Percentiles rank a stretch among this genome's conserved stretches.
phyloP scores from a whole-genome alignment of 2,797 vertebrate species.

The Prionace glauca region DNA sequence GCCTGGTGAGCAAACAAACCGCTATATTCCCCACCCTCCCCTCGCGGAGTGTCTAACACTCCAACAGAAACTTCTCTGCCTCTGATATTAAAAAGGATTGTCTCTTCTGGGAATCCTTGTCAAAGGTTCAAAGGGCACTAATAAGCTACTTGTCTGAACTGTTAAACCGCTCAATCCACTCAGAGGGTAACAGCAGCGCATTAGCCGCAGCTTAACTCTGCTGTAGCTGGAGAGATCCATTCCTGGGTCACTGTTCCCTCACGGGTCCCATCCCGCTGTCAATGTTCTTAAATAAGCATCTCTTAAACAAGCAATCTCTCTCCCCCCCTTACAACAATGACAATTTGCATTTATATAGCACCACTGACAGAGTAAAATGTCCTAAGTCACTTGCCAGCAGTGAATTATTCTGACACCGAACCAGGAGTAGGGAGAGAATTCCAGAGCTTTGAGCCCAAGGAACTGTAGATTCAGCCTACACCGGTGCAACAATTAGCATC shows the following conservation, averaged over 20 bases:
- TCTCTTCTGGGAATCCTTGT: background rate
- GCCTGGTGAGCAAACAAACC: background rate
- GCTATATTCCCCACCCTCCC: background rate
- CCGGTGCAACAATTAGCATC: background rate
- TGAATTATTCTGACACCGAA: background rate
- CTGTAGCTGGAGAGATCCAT: background rate
- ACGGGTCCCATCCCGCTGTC: background rate
- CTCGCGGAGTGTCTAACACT: background rate
- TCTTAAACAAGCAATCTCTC: background rate
- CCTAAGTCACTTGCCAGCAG: background rate
- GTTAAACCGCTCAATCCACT: background rate
- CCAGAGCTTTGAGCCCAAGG: background rate
- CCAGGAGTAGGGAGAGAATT: background rate
- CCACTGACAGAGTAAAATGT: background rate
- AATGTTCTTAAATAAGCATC: background rate
- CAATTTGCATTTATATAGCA: background rate
- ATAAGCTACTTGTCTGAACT: background rate
- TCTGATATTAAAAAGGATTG: background rate
- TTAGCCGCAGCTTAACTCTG: background rate
- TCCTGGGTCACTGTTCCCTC: background rate
- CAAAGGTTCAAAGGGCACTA: background rate
- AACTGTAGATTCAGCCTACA: background rate
- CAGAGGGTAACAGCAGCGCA: background rate
- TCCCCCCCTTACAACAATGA: background rate
- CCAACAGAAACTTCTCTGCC: background rate